phyloP scores from a whole-genome alignment of 2,797 vertebrate genomes.

The Darevskia nairensis region DNA sequence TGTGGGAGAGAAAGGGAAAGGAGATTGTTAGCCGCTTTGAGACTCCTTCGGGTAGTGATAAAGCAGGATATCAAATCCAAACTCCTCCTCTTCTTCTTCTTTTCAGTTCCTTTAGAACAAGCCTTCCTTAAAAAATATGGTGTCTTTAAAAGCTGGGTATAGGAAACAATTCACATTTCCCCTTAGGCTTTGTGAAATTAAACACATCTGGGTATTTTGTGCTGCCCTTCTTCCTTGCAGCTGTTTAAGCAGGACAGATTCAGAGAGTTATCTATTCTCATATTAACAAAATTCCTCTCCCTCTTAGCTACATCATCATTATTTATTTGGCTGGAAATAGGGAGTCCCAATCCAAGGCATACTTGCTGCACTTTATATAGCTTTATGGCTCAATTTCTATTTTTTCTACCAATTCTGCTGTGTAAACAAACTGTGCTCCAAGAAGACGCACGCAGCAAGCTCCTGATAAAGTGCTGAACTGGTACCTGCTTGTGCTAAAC shows the following conservation, averaged over 20 bases:
- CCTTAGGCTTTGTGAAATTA: slow-evolving; percentile 50
- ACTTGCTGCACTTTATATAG: slow-evolving; percentile 38
- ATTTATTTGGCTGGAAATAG: slow-evolving; percentile 55
- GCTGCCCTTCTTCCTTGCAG: slow-evolving; percentile 39
- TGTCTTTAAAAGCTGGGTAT: slow-evolving; percentile 33
- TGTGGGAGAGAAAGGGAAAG: no score
- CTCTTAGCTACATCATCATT: slow-evolving; percentile 51
- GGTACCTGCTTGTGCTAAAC: slow-evolving; percentile 48
- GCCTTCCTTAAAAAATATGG: neutral
- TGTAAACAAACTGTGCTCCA: neutral
- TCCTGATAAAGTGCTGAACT: slow-evolving; percentile 47
- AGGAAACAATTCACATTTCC: slow-evolving; percentile 40
- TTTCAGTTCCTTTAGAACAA: slow-evolving; percentile 34
- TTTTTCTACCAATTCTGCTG: slow-evolving; percentile 10
- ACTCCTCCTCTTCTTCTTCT: neutral
- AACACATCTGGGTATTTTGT: slow-evolving; percentile 17
- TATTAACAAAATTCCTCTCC: slow-evolving; percentile 39
- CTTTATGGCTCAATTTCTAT: slow-evolving; percentile 47
- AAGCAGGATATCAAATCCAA: no score
- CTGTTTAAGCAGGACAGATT: slow-evolving; percentile 49
- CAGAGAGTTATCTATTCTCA: slow-evolving; percentile 53
- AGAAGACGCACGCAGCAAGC: slow-evolving; percentile 38
- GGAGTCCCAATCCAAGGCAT: slow-evolving; percentile 15
- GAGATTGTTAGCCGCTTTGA: no score
- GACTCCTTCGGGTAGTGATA: no score